A percentile compares a stretch with the other conserved stretches of the same genome.
Conservation (phyloP, 2,113 vertebrate species). For the Sapajus apella region DNA sequence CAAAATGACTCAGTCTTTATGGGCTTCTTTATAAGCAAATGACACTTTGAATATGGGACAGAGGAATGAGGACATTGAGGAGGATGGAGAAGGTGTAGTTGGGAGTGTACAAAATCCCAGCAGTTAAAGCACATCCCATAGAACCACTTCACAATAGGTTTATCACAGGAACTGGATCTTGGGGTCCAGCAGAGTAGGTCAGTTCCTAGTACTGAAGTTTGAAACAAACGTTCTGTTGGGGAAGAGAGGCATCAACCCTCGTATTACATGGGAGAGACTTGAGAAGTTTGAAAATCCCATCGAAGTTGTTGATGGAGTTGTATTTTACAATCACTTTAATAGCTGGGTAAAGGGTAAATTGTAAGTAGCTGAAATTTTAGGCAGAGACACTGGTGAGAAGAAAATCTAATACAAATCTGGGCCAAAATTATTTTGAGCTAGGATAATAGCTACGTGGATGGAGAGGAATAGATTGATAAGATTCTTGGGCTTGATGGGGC, state of each 20-base stretch:
- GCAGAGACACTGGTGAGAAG: background rate
- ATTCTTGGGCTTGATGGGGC: background rate
- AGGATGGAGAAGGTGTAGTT: background rate
- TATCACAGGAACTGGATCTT: background rate
- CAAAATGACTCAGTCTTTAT: background rate
- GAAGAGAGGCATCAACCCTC: background rate
- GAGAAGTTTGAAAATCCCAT: background rate
- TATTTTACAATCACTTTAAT: background rate
- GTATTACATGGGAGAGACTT: background rate
- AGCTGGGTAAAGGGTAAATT: background rate
- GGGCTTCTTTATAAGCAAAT: background rate
- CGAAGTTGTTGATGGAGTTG: background rate
- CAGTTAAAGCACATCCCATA: background rate
- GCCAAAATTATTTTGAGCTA: background rate
- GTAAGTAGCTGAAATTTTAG: background rate
- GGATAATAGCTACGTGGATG: background rate
- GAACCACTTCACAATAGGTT: background rate
- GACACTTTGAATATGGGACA: background rate
- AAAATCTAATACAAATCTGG: background rate
- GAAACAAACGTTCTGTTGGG: background rate
- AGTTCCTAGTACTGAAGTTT: background rate
- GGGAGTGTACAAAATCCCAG: background rate
- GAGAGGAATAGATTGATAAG: background rate
- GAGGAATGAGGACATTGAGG: background rate
- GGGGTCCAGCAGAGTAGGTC: background rate